Evolutionary conservation across 1,140 invertebrate genomes (phyloP), one percentile per base, ranked within the genome.

Genomic region (Delia radicum): DNA sequence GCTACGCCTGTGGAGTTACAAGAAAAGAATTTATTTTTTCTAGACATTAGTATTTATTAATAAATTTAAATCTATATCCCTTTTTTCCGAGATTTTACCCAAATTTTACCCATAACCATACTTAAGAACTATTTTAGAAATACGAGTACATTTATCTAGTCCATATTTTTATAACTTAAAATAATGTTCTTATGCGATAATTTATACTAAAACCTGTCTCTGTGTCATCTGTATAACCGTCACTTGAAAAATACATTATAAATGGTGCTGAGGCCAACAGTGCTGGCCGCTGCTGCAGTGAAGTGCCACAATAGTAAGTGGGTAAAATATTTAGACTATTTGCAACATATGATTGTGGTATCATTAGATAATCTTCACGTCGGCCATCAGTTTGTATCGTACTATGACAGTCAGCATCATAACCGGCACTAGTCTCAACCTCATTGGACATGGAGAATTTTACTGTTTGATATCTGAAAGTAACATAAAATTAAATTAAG

Each of bases 341-440:
- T 4, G 33, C 61, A 12, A 76, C 61, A 29, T 73, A 63, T 8
- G 75, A 71, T 63, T 76, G 55, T 37, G 87, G 87, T 18, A 89
- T 88, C 80, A 87, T 87, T 6, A 89, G 77, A 79, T 87, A 88
- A 79, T 89, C 88, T 26, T 87, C 83, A 26, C 75, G 46, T 3
- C 77, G 21, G 1, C 61, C 71, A 0, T 29, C n/a, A 15, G 78
- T 76, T 8, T 48, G n/a, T 15, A 76, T 28, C 15, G 28, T 63
- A 10, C 61, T 48, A 31, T 74, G 76, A 46, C 78, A 79, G 33
- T 73, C 63, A 12, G 42, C 27, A 42, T 78, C 77, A 37, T 75
- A 77, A 31, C 71, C 76, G 12, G 18, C 10, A 29, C 29, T 18
- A 0, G 21, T 48, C 12, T 18, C 28, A 13, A 42, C 69, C 33